Evolutionary conservation across 2,113 vertebrate genomes (phyloP).

Genomic region (Callipepla californica): DNA sequence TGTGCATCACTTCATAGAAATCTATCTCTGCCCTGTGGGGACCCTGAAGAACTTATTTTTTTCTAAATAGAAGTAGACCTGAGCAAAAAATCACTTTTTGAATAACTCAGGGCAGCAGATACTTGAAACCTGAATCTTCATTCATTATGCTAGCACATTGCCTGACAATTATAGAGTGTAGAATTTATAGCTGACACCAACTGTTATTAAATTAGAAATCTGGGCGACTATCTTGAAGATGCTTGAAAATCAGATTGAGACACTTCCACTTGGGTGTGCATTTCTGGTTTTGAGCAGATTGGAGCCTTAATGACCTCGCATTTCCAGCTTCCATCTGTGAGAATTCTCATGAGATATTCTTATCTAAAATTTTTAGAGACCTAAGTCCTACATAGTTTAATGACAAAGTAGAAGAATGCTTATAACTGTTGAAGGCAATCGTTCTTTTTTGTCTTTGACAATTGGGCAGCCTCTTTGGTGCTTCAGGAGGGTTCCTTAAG

Average conservation of each 20-base stretch:
- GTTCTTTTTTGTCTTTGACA: not conserved
- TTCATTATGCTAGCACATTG: not conserved
- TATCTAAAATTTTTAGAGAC: not conserved
- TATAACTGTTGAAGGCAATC: not conserved
- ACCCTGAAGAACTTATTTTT: not conserved
- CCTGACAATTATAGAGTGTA: not conserved
- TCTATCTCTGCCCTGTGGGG: not conserved
- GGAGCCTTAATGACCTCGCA: conserved; percentile 37
- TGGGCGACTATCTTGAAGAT: not conserved
- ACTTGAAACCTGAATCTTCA: not conserved
- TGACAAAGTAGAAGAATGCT: conserved; percentile 1
- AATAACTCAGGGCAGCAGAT: fast-evolving
- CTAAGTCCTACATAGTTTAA: not conserved
- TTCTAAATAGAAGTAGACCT: not conserved
- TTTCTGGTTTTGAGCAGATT: conserved; percentile 48
- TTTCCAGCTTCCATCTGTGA: too few species aligned
- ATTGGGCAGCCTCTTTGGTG: not conserved
- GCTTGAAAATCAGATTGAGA: conserved; percentile 23
- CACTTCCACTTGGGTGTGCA: not conserved
- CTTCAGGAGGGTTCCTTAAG: not conserved
- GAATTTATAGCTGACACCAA: not conserved
- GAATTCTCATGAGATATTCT: conserved; percentile 39
- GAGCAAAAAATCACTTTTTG: not conserved
- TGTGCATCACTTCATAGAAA: not conserved
- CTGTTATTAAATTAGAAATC: not conserved